Base-by-base conservation (phyloP, 2,888 invertebrate genomes). In the Perizoma flavofasciatum region DNA sequence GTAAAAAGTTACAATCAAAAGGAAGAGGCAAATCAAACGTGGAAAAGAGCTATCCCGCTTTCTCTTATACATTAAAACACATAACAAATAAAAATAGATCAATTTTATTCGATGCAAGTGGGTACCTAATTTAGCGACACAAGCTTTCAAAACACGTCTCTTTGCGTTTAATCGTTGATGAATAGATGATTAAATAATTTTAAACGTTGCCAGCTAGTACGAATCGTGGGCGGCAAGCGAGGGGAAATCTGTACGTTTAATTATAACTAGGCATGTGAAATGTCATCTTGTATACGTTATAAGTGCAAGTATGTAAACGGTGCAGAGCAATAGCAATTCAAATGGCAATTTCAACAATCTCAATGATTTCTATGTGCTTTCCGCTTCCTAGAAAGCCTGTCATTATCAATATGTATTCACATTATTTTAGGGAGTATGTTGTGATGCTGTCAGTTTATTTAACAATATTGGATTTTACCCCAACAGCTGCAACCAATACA, bases 161-260 rank as follows among this genome's bases (percentile, higher is more conserved):
- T 56, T 46, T 32, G 61, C 56, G 44, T 66, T 66, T 66, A 61
- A 64, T 66, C 57, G 53, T 52, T 59, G 57, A 55, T 64, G 61
- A 61, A 61, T 57, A 63, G 51, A 61, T 57, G 61, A 61, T 66
- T 64, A 59, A 63, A 59, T 66, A 57, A 59, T 61, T 66, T 56
- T 44, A 61, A 56, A 39, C 54, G 53, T 57, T 61, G 61, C 61
- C 61, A 61, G 57, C 46, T n/a, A 51, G 44, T 52, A 44, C 47
- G 11, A 39, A 48, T 9, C 49, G 66, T 51, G 52, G 59, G 59
- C 50, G 60, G 51, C 40, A 39, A 34, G 39, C 8, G 37, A 57
- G 43, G 35, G 45, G 35, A 48, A 53, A 53, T 56, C 22, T 46
- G 9, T 33, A 45, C 49, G 55, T 48, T 55, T 51, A 44, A 60